Percentiles rank a stretch among this genome's conserved stretches.
Conservation (phyloP, 2,888 invertebrate species). For the Tiphia femorata region DNA sequence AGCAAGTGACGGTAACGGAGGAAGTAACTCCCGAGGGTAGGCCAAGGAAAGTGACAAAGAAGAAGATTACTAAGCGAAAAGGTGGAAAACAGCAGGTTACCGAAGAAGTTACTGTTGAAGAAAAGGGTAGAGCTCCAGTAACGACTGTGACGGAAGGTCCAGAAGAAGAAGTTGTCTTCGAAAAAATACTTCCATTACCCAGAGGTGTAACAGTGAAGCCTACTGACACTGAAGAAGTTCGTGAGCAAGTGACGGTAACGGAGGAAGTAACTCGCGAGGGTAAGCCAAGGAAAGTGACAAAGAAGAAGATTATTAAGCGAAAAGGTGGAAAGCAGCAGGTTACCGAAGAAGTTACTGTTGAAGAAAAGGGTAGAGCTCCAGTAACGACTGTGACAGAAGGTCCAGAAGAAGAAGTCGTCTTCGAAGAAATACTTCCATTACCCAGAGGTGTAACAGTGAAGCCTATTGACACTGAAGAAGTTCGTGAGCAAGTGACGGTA, state of each 20-base stretch:
- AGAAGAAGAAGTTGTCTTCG: constrained; percentile 52
- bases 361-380: constrained; percentile 45
- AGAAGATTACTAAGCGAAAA: constrained; percentile 69
- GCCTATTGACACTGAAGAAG: constrained; percentile 17
- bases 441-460: constrained; percentile 53
- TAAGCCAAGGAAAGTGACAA: constrained; percentile 60
- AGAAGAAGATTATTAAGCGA: constrained; percentile 69
- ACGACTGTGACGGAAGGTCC: constrained; percentile 40
- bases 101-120: constrained; percentile 56
- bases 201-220: constrained; percentile 54
- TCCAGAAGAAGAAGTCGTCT: constrained; percentile 39
- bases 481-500: constrained; percentile 58
- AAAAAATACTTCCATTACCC: constrained; percentile 53
- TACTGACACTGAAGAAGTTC: constrained; percentile 30
- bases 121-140: constrained; percentile 43
- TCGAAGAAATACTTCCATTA: constrained; percentile 27
- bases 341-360: constrained; percentile 55
- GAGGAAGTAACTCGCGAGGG: constrained; percentile 56
- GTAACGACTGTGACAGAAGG: constrained; percentile 40
- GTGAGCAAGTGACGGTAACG: constrained; percentile 58
- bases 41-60: constrained; percentile 61
- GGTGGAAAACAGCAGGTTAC: constrained; percentile 52
- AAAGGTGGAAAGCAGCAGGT: constrained; percentile 56
- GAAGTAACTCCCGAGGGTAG: constrained; percentile 57
- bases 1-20: constrained; percentile 58